Evolutionary conservation across 2,797 vertebrate genomes (phyloP).

Genomic region (Sebastes wilsoni): DNA sequence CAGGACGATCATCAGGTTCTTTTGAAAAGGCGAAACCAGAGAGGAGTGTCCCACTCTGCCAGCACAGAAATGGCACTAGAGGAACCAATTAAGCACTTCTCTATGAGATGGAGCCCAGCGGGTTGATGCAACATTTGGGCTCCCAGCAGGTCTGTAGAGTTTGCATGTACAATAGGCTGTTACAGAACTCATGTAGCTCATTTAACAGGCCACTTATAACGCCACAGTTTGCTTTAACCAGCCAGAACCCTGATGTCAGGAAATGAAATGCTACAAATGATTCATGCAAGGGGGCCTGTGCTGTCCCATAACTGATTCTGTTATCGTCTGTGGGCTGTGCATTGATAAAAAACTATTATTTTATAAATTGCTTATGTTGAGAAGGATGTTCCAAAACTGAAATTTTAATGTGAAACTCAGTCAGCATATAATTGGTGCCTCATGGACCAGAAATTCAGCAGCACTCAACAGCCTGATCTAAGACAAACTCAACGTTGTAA

Average conservation of each 20-base stretch:
- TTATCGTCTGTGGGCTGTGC: neutral
- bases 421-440: neutral
- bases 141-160: constrained; percentile 56
- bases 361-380: neutral
- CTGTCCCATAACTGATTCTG: neutral
- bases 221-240: neutral
- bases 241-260: constrained; percentile 5
- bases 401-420: neutral
- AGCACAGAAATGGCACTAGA: constrained; percentile 21
- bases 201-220: constrained; percentile 34
- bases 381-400: constrained; percentile 1
- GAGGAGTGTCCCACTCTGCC: neutral
- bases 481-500: neutral
- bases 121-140: constrained; percentile 46
- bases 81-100: constrained; percentile 43
- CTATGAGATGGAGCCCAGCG: constrained; percentile 15
- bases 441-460: neutral
- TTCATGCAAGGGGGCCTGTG: neutral
- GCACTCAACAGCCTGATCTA: neutral
- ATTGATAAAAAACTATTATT: neutral
- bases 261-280: neutral
- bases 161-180: constrained; percentile 29
- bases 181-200: constrained; percentile 7
- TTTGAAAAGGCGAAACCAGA: constrained; percentile 37
- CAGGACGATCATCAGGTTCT: constrained; percentile 16